phyloP scores from a whole-genome alignment of 2,113 vertebrate species.

The Orycteropus afer region DNA sequence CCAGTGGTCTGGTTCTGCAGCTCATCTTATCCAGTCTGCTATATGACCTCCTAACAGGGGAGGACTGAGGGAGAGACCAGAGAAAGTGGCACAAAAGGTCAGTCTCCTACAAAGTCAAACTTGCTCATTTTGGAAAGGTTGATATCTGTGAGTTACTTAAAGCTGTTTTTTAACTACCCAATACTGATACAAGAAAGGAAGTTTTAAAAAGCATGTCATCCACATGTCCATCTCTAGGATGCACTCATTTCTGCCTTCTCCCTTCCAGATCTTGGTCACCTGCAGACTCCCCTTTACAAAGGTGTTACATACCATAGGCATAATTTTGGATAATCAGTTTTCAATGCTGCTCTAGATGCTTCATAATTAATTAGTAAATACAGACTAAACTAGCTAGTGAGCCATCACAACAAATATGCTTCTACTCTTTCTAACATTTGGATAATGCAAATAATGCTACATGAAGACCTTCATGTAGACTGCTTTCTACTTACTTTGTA shows the following conservation, averaged over 20 bases:
- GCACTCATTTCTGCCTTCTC: background rate
- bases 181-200: conserved; percentile 1
- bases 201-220: conserved; percentile 11
- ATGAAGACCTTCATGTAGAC: background rate
- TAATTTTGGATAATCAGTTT: background rate
- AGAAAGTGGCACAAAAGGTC: background rate
- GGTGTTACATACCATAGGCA: background rate
- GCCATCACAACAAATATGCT: background rate
- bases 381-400: background rate
- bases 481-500: conserved; percentile 4
- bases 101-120: background rate
- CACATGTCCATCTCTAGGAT: background rate
- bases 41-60: background rate
- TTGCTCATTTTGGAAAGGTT: background rate
- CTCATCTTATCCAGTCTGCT: background rate
- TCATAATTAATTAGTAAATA: conserved; percentile 6
- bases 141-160: background rate
- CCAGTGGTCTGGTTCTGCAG: background rate
- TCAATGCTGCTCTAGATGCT: background rate
- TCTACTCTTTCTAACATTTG: background rate
- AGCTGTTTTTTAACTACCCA: background rate
- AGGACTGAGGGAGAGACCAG: background rate
- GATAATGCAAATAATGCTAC: background rate
- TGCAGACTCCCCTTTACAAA: background rate
- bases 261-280: background rate